Conservation (phyloP, 2,888 invertebrate species). For the Subacronicta megacephala region DNA sequence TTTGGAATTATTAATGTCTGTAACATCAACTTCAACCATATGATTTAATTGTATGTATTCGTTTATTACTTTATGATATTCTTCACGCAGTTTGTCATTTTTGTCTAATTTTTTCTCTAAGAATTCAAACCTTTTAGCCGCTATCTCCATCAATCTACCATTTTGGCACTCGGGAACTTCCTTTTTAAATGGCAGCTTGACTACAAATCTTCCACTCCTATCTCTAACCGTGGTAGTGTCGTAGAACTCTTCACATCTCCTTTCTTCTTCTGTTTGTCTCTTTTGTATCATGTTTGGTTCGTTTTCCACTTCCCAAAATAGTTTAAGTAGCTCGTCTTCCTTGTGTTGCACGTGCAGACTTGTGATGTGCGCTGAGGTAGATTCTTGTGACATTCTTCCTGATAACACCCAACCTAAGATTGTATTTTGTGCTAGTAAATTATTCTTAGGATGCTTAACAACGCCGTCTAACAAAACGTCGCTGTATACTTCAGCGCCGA, state of each 20-base stretch:
- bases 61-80: constrained; percentile 41
- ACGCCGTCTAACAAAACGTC: constrained; percentile 12
- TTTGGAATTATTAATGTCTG: constrained; percentile 18
- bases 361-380: constrained; percentile 3
- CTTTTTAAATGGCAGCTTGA: constrained; percentile 34
- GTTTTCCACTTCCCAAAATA: constrained; percentile 48
- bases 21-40: constrained; percentile 43
- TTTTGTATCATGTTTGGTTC: constrained; percentile 32
- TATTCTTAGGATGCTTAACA: constrained; percentile 13
- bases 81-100: constrained; percentile 27
- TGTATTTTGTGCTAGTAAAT: constrained; percentile 26
- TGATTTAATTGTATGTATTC: constrained; percentile 47
- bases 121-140: constrained; percentile 26
- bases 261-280: constrained; percentile 40
- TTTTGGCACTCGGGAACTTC: constrained; percentile 30
- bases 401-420: constrained; percentile 1
- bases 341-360: constrained; percentile 7
- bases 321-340: constrained; percentile 42
- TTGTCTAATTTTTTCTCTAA: constrained; percentile 40
- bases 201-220: constrained; percentile 30
- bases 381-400: constrained; percentile 14
- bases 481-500: constrained; percentile 16
- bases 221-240: constrained; percentile 42
- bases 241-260: constrained; percentile 44
- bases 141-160: constrained; percentile 39